Evolutionary conservation across 1,140 invertebrate genomes (phyloP), one percentile per base, ranked within the genome.

Genomic region (Heliconius melpomene): DNA sequence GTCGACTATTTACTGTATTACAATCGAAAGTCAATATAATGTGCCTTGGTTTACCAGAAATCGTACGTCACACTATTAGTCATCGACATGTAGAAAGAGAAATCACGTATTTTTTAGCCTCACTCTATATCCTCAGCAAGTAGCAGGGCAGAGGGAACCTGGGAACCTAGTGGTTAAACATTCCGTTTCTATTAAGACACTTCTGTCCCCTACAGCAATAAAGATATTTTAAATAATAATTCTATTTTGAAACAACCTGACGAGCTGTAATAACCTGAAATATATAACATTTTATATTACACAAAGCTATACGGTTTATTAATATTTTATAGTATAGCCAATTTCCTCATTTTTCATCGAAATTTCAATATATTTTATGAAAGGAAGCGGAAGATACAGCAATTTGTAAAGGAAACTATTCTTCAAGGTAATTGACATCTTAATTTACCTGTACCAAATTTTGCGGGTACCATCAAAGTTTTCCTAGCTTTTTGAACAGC

Each of bases 331-430:
- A 57, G 20, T 57, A 60, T 60, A 26, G 2, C 8, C n/a, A 66
- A 66, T 66, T 29, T 66, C 23, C 23, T 66, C 57, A 23, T 26
- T 79, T 76, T 74, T 66, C 13, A 38, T 78, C 52, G 26, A 74
- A 74, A 81, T 78, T 74, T 70, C 79, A 78, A 75, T 75, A 77
- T 77, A 81, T 81, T 77, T 70, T n/a, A 75, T 13, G 13, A 78
- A 38, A 38, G 38, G 72, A 60, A 54, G 29, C 72, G 72, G 57
- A 78, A 75, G 36, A 36, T 26, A 29, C 13, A 71, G 50, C 54
- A 75, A 78, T 74, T 78, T 78, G 75, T 77, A 77, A 76, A 80
- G 83, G 83, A 79, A 84, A 78, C 76, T 74, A 84, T 82, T 70
- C 76, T 80, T 82, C 72, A 80, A 72, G 54, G 32, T 36, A 78